Evolutionary conservation across 2,113 vertebrate genomes (phyloP).

Genomic region (Anarrhichthys ocellatus): DNA sequence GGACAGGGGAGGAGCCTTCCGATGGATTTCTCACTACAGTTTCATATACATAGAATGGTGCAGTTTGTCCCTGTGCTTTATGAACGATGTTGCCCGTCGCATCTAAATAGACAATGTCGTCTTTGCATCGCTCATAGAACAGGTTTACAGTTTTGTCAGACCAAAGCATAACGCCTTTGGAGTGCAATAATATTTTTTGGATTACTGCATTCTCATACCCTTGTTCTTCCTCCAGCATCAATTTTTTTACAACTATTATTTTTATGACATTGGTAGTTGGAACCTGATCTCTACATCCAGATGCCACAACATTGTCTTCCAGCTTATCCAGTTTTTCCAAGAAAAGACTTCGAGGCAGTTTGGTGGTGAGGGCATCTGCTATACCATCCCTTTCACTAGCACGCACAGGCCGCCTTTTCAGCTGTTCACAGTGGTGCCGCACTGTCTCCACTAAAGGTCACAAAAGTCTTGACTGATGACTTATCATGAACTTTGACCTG

Average conservation of each 20-base stretch:
- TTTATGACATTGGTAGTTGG: not conserved
- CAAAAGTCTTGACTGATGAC: not conserved
- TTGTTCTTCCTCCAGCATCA: not conserved
- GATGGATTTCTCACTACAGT: too few species aligned
- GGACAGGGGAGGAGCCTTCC: too few species aligned
- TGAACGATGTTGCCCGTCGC: not conserved
- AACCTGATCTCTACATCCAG: not conserved
- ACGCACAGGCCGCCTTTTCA: not conserved
- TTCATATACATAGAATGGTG: too few species aligned
- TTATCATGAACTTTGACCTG: not conserved
- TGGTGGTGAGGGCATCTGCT: not conserved
- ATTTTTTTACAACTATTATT: not conserved
- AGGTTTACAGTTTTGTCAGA: not conserved
- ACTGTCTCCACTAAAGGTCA: not conserved
- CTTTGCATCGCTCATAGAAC: not conserved
- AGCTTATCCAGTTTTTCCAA: not conserved
- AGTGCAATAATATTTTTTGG: not conserved
- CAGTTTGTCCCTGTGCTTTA: not conserved
- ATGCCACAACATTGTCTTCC: not conserved
- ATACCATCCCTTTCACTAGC: not conserved
- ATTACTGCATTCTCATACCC: not conserved
- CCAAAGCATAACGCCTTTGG: conserved; percentile 1
- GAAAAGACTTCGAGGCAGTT: not conserved
- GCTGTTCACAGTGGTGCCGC: not conserved
- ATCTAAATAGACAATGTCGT: not conserved